Evolutionary conservation across 2,113 vertebrate genomes (phyloP).

Genomic region (Coryphaenoides rupestris): DNA sequence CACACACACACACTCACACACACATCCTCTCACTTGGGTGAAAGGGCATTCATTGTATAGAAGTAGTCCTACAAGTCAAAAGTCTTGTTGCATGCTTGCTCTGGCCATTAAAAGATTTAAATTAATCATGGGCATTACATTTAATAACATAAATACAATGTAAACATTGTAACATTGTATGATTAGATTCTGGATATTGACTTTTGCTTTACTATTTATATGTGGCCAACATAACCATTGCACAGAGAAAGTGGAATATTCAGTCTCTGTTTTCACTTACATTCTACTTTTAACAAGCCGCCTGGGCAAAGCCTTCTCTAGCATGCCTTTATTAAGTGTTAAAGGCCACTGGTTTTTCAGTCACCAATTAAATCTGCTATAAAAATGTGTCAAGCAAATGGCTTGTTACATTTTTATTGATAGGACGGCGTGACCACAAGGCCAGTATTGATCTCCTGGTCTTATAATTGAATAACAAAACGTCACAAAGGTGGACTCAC

Average conservation of each 20-base stretch:
- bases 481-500: no score
- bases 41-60: slow-evolving; percentile 1
- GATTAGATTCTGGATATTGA: no score
- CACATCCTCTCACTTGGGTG: background rate
- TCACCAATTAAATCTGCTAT: slow-evolving; percentile 61
- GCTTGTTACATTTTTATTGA: slow-evolving; percentile 56
- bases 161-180: no score
- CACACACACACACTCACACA: slow-evolving; percentile 2
- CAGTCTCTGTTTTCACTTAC: slow-evolving; percentile 67
- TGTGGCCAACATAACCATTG: no score
- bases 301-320: slow-evolving; percentile 48
- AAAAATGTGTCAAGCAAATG: slow-evolving; percentile 69
- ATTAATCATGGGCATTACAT: background rate
- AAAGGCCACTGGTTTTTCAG: slow-evolving; percentile 57
- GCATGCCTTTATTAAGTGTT: slow-evolving; percentile 68
- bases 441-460: background rate
- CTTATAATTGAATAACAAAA: no score
- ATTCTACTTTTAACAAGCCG: slow-evolving; percentile 57
- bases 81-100: background rate
- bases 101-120: background rate
- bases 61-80: background rate
- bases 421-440: slow-evolving; percentile 1
- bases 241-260: slow-evolving; percentile 30
- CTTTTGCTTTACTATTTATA: background rate
- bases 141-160: background rate